phyloP scores from a whole-genome alignment of 2,888 invertebrate species.

The Lithophane leautieri region DNA sequence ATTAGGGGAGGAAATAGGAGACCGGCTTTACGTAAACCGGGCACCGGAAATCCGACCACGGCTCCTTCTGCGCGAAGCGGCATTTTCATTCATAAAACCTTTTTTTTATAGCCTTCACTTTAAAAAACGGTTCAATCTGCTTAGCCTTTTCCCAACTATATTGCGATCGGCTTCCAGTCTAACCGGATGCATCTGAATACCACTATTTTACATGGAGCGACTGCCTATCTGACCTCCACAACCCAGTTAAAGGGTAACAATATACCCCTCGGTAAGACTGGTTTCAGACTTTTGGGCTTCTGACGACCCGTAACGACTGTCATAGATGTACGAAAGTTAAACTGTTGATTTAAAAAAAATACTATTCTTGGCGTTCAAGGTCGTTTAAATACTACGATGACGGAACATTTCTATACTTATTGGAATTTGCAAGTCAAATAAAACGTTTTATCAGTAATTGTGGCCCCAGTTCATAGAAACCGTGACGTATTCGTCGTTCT shows the following conservation, averaged over 20 bases:
- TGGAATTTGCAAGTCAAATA: conserved; percentile 33
- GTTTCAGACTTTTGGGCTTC: too few species aligned
- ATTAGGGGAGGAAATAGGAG: conserved; percentile 5
- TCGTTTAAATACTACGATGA: background rate
- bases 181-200: too few species aligned
- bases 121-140: conserved; percentile 15
- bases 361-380: conserved; percentile 25
- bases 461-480: background rate
- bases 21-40: conserved; percentile 1
- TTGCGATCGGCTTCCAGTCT: too few species aligned
- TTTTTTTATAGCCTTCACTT: conserved; percentile 8
- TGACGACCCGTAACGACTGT: too few species aligned
- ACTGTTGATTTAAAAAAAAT: conserved; percentile 9
- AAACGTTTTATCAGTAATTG: background rate
- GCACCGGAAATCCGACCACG: conserved; percentile 48
- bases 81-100: conserved; percentile 25
- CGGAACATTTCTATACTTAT: conserved; percentile 18
- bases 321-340: too few species aligned
- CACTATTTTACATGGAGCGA: too few species aligned
- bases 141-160: too few species aligned
- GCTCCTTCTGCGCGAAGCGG: background rate
- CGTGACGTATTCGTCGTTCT: background rate
- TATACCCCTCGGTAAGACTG: too few species aligned
- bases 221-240: too few species aligned
- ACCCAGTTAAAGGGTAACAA: too few species aligned